Evolutionary conservation across 1,140 invertebrate genomes (phyloP), one percentile per base, ranked within the genome.

Genomic region (Telenomus remus): DNA sequence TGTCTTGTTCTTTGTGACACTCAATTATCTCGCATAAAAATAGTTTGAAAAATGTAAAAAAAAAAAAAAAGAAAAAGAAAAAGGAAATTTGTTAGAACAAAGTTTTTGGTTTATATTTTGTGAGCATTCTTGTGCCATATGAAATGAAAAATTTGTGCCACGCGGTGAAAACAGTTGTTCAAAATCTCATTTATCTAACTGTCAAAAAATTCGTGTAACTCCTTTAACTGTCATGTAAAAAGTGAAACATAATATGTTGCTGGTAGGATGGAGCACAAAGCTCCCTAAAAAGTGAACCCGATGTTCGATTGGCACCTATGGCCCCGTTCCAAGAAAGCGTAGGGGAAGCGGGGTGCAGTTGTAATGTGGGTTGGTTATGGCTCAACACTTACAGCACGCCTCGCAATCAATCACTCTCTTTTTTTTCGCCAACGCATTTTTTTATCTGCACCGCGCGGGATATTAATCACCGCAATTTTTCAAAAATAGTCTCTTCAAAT

Each of bases 381-480:
- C 49, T 27, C 60, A 49, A 60, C 60, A 65, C 69, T 72, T 65
- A 65, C 43, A 65, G 13, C 60, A 48, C 48, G 69, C 55, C 69
- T 65, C 35, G 16, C 50, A 16, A 65, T 72, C 61, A 72, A 72
- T 72, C 69, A 72, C 55, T 43, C 44, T 55, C 59, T 57, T 70
- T 72, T 14, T 4, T 15, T 19, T 19, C 27, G 11, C 13, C 13
- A 1, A n/a, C 35, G 0, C 19, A 53, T 27, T 53, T 59, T 72
- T 64, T 72, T 49, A 56, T 37, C 37, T 11, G 27, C 44, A n/a
- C 56, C 35, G 12, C 47, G 47, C 57, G 27, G 46, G 69, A 59
- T 71, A 71, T 73, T 73, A 66, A 73, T 73, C 61, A 44, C 13
- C n/a, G 49, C 27, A 47, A 65, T 73, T 65, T 65, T 73, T 73